These are phyloP conservation scores for Lepidurus packardi DNA, from an alignment of 1,140 invertebrate genomes.

Conservation along the genomic window DNA sequence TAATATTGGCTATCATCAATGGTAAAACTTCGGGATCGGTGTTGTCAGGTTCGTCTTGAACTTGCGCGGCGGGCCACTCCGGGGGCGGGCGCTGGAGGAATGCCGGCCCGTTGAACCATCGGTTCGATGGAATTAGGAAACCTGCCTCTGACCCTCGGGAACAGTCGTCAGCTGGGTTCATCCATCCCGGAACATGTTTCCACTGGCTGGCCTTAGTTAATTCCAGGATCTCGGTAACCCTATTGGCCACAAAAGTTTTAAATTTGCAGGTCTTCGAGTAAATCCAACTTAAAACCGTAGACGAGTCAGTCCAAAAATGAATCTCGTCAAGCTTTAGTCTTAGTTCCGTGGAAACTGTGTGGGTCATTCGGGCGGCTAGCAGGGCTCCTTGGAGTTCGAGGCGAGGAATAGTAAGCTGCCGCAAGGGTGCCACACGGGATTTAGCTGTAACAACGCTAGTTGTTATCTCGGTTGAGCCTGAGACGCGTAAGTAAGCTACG, in stretches of 20 bases:
- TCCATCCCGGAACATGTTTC: slow-evolving; percentile 36
- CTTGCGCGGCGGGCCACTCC: slow-evolving; percentile 34
- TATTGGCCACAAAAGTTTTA: slow-evolving; percentile 36
- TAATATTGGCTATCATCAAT: not conserved
- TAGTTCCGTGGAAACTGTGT: no score
- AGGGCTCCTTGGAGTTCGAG: no score
- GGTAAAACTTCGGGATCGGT: not conserved
- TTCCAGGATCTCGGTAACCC: slow-evolving; percentile 38
- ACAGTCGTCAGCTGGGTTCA: slow-evolving; percentile 38
- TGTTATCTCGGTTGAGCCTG: no score
- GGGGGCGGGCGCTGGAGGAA: slow-evolving; percentile 6
- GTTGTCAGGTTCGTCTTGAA: not conserved
- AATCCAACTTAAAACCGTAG: slow-evolving; percentile 41
- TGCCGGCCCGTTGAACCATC: slow-evolving; percentile 36
- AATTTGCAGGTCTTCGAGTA: slow-evolving; percentile 30
- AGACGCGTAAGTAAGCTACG: no score
- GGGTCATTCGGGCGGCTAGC: no score
- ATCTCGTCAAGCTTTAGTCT: no score
- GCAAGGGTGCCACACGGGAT: no score
- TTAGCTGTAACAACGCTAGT: no score
- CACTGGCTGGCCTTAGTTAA: slow-evolving; percentile 32
- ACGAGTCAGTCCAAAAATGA: slow-evolving; percentile 42
- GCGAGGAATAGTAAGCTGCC: no score
- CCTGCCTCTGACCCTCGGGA: slow-evolving; percentile 3
- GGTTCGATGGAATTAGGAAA: no score